Conservation (phyloP, 2,113 vertebrate genomes). For the Dromas ardeola region DNA sequence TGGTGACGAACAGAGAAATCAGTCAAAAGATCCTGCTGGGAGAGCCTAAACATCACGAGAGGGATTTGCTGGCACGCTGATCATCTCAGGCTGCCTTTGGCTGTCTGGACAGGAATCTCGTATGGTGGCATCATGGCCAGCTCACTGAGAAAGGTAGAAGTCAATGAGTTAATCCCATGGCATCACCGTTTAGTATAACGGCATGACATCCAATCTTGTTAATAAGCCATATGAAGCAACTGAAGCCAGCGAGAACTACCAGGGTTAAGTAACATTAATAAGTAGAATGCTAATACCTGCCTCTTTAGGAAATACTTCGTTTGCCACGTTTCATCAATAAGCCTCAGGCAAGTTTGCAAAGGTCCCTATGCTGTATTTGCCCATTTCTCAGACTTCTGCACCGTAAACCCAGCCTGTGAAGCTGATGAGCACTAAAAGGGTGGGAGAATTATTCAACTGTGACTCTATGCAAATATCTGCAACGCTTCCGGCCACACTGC, state of each 20-base stretch:
- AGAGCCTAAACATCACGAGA: not conserved
- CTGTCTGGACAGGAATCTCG: not conserved
- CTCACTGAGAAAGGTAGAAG: not conserved
- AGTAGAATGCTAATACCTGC: not conserved
- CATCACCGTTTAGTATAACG: not conserved
- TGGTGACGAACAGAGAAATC: not conserved
- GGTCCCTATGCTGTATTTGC: not conserved
- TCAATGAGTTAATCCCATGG: not conserved
- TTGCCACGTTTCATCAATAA: not conserved
- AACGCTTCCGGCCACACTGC: too few relatives aligned
- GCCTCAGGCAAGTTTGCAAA: not conserved
- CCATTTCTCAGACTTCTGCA: not conserved
- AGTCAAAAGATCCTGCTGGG: not conserved
- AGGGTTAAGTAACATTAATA: not conserved
- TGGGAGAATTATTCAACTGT: not conserved
- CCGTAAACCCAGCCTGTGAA: accelerated
- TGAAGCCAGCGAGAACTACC: accelerated
- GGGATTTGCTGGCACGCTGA: not conserved
- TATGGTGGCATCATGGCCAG: not conserved
- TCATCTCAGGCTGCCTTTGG: not conserved
- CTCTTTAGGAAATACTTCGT: not conserved
- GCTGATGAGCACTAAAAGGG: not conserved
- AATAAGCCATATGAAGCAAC: not conserved
- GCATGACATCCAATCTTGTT: not conserved
- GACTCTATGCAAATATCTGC: not conserved